Evolutionary conservation across 2,797 vertebrate species (phyloP).

Genomic region (Malacoctenus gilli): DNA sequence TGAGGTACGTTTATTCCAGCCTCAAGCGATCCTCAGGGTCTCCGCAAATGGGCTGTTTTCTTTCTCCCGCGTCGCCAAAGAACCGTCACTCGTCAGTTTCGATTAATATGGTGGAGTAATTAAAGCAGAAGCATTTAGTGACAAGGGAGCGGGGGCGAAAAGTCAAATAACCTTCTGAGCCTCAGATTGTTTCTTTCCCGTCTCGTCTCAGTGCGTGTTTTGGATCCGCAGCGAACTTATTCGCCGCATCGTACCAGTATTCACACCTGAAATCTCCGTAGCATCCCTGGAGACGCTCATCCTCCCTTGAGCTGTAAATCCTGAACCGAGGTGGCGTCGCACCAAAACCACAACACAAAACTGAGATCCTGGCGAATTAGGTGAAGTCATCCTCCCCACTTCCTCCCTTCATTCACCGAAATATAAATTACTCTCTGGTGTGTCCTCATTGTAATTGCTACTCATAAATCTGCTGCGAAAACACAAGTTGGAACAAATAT

Average conservation of each 20-base stretch:
- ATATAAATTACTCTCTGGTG: constrained; percentile 47
- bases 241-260: constrained; percentile 5
- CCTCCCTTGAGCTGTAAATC: constrained; percentile 37
- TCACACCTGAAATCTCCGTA: constrained; percentile 43
- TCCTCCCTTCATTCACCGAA: constrained; percentile 29
- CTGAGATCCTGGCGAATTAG: constrained; percentile 32
- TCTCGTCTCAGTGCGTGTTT: neutral
- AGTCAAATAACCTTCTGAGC: neutral
- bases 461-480: constrained; percentile 30
- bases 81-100: neutral
- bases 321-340: constrained; percentile 19
- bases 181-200: neutral
- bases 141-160: no score
- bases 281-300: constrained; percentile 25
- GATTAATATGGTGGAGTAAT: neutral
- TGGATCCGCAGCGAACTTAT: neutral
- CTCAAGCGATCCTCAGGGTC: neutral
- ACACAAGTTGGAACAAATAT: constrained; percentile 11
- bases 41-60: neutral
- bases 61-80: neutral
- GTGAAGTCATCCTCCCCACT: constrained; percentile 50
- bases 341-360: constrained; percentile 56
- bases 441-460: constrained; percentile 31
- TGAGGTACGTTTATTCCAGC: neutral
- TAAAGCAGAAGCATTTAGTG: neutral